These are phyloP conservation scores for Nettapus auritus DNA, from an alignment of 2,113 vertebrate genomes.

Conservation along the genomic window DNA sequence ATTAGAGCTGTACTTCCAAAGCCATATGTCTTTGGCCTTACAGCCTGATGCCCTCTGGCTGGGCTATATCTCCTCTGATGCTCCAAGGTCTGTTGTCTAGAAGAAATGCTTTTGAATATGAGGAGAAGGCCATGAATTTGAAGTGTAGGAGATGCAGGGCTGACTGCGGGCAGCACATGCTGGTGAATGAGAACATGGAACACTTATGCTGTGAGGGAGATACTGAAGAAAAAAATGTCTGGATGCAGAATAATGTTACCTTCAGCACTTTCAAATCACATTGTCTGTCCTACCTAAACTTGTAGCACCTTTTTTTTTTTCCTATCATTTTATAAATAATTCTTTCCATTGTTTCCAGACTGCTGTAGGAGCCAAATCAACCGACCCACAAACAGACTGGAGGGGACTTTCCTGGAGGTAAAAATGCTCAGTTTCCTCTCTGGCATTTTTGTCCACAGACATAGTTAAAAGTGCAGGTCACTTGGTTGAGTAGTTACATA, in stretches of 20 bases:
- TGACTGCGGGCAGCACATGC: neutral
- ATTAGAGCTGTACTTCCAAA: neutral
- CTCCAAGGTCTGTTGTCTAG: neutral
- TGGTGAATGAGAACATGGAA: neutral
- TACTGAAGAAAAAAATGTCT: neutral
- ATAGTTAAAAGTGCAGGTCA: neutral
- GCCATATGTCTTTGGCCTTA: neutral
- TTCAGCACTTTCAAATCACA: neutral
- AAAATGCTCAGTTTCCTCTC: neutral
- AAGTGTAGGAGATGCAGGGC: neutral
- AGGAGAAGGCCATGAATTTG: fast-evolving
- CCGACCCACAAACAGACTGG: slow-evolving; percentile 72
- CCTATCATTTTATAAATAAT: neutral
- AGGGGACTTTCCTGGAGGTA: slow-evolving; percentile 93
- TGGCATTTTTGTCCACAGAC: neutral
- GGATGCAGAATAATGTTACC: neutral
- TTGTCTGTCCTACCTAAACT: neutral
- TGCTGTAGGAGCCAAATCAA: slow-evolving; percentile 81
- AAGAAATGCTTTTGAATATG: neutral
- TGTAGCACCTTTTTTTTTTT: neutral
- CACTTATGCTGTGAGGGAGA: neutral
- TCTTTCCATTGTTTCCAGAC: slow-evolving; percentile 73
- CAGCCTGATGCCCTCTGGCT: neutral
- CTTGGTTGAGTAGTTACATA: neutral
- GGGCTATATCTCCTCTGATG: neutral